phyloP scores from a whole-genome alignment of 1,140 invertebrate species.

The Metopolophium dirhodum region DNA sequence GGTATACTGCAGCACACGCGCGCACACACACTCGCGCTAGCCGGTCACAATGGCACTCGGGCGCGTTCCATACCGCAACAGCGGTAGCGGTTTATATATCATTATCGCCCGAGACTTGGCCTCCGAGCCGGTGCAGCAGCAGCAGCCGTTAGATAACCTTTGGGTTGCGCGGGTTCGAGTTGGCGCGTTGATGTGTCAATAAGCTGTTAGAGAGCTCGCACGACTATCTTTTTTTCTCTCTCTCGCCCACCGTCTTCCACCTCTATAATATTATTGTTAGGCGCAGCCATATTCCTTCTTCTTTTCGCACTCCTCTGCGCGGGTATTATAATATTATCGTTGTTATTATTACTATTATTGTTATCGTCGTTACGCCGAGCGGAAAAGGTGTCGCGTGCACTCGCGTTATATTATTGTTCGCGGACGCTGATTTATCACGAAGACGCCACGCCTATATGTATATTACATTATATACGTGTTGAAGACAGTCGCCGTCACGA shows the following conservation, averaged over 20 bases:
- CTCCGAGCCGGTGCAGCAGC: background rate
- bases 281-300: background rate
- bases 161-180: slow-evolving; percentile 32
- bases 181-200: slow-evolving; percentile 54
- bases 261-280: background rate
- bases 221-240: background rate
- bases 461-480: background rate
- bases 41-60: slow-evolving; percentile 12
- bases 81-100: slow-evolving; percentile 49
- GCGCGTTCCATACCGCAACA: background rate
- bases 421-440: background rate
- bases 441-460: slow-evolving; percentile 3
- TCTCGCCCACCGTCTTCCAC: background rate
- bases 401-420: background rate
- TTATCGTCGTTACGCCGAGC: background rate
- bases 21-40: background rate
- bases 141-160: slow-evolving; percentile 47
- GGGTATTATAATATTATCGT: too few relatives aligned
- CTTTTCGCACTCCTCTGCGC: background rate
- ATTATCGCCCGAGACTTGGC: slow-evolving; percentile 38
- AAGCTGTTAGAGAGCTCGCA: slow-evolving; percentile 38
- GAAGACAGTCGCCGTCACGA: slow-evolving; percentile 15
- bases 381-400: slow-evolving; percentile 19
- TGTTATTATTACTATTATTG: background rate
- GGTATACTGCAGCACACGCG: background rate